phyloP scores from a whole-genome alignment of 2,797 vertebrate genomes.

The Thaleichthys pacificus region DNA sequence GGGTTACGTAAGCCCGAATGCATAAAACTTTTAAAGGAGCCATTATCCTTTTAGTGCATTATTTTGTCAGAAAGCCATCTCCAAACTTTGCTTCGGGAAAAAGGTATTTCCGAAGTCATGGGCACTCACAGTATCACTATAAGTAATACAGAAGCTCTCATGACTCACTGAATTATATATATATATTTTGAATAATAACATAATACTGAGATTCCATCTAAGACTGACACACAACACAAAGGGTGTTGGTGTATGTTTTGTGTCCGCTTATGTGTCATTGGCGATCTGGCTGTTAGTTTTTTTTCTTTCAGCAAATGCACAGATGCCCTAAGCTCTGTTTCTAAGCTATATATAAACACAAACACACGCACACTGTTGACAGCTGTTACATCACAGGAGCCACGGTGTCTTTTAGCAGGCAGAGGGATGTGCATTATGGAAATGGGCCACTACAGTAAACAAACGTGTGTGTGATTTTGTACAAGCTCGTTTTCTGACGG shows the following conservation, averaged over 20 bases:
- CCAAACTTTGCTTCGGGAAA: constrained; percentile 40
- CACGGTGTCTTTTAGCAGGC: constrained; percentile 18
- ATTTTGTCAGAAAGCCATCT: constrained; percentile 39
- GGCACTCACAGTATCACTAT: neutral
- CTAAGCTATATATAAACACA: constrained; percentile 63
- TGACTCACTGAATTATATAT: neutral
- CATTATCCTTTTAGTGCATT: constrained; percentile 44
- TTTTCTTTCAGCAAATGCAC: constrained; percentile 36
- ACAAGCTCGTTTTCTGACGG: neutral
- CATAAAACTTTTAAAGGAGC: constrained; percentile 41
- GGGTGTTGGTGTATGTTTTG: neutral
- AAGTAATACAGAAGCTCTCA: neutral
- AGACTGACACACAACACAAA: neutral
- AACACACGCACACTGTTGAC: constrained; percentile 34
- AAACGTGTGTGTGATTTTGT: neutral
- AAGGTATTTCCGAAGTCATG: constrained; percentile 25
- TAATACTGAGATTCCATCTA: neutral
- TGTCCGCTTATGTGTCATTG: constrained; percentile 5
- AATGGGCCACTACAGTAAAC: neutral
- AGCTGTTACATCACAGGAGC: constrained; percentile 66
- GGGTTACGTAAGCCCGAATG: constrained; percentile 43
- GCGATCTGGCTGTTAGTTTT: constrained; percentile 29
- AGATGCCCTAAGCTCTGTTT: constrained; percentile 40
- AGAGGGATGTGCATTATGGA: neutral
- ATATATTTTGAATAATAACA: neutral